These are phyloP conservation scores for Pseudomyrmex sp. DNA, from an alignment of 1,140 invertebrate species.

Conservation along the genomic window DNA sequence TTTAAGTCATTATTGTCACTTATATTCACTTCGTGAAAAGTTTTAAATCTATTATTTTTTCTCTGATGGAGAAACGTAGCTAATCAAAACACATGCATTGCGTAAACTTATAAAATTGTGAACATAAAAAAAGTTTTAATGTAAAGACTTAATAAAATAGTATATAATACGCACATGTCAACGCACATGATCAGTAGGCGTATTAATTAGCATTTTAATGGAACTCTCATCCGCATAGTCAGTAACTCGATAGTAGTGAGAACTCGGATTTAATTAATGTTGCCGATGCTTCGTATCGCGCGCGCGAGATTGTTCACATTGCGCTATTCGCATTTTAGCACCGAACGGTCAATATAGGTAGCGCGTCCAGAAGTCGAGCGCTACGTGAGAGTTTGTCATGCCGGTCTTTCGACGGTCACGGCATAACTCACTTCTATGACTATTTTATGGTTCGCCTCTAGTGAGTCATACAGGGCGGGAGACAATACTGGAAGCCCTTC, in stretches of 20 bases:
- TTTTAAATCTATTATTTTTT: too few species aligned
- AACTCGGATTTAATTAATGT: constrained; percentile 30
- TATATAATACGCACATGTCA: neutral
- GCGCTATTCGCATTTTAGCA: neutral
- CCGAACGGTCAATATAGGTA: constrained; percentile 44
- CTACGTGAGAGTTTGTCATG: constrained; percentile 64
- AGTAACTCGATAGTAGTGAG: constrained; percentile 11
- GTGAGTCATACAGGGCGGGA: constrained; percentile 76
- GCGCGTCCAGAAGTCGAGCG: constrained; percentile 49
- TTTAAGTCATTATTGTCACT: neutral
- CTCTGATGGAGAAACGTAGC: too few species aligned
- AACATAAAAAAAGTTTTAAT: neutral
- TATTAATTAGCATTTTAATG: constrained; percentile 30
- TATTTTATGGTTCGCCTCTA: constrained; percentile 78
- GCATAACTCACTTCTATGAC: constrained; percentile 77
- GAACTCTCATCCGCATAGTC: neutral
- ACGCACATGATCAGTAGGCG: constrained; percentile 1
- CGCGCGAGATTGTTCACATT: constrained; percentile 33
- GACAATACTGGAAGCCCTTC: constrained; percentile 80
- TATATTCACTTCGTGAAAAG: neutral
- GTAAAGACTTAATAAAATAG: constrained; percentile 21
- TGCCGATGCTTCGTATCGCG: neutral
- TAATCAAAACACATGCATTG: neutral
- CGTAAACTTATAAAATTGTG: neutral
- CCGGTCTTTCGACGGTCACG: constrained; percentile 62